These are phyloP conservation scores for Atlantisia rogersi DNA, from an alignment of 2,113 vertebrate species.

Conservation along the genomic window DNA sequence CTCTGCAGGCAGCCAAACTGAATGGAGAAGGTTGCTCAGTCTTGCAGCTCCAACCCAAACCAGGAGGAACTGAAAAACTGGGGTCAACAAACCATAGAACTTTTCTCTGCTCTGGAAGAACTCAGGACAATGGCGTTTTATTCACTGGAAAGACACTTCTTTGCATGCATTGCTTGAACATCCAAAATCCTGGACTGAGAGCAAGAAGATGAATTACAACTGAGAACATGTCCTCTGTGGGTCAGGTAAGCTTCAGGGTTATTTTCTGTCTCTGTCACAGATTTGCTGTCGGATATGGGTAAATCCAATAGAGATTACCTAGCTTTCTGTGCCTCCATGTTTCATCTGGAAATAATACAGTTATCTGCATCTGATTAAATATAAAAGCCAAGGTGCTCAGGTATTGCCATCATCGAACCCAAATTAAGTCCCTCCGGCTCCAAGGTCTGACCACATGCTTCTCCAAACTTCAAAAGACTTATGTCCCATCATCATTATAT, in stretches of 20 bases:
- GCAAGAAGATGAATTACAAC: neutral
- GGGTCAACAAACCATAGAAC: fast-evolving
- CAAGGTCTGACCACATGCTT: neutral
- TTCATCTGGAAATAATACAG: conserved; percentile 20
- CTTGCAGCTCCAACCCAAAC: neutral
- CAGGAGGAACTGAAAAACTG: neutral
- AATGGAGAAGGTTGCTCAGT: neutral
- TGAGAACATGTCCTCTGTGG: neutral
- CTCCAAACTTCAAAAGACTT: neutral
- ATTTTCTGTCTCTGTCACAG: neutral
- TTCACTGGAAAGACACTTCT: neutral
- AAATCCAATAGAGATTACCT: neutral
- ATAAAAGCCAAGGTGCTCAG: neutral
- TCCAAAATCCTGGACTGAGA: neutral
- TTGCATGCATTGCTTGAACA: neutral
- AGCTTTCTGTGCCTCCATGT: neutral
- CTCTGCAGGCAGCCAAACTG: neutral
- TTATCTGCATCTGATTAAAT: neutral
- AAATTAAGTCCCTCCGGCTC: neutral
- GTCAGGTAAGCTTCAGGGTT: neutral
- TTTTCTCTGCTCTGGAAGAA: neutral
- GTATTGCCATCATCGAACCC: neutral
- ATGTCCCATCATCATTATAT: neutral
- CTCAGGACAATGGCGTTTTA: fast-evolving
- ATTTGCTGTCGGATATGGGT: neutral